Evolutionary conservation across 2,888 invertebrate species (phyloP), one percentile per base, ranked within the genome.

Genomic region (Blastobasis lacticolella): DNA sequence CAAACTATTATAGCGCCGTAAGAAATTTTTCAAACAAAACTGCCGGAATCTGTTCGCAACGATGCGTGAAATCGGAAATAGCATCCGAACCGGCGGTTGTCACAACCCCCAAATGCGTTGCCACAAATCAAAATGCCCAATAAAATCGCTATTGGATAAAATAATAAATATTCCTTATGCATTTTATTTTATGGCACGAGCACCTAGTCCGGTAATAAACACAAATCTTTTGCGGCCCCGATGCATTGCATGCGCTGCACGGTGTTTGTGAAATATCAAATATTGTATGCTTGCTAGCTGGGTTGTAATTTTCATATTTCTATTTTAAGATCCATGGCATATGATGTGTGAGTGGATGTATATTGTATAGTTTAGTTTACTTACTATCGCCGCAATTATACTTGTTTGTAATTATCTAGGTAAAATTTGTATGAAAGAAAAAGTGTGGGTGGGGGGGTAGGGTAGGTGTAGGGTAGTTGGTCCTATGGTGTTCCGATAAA

Each of bases 1-100:
- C 23, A 23, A 23, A 23, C 23, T 23, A 23, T 23, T 23, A 23
- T 3, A 23, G 23, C 23, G 23, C 1, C 23, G 3, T 23, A 23
- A 23, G 23, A 23, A 23, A 23, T 23, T 45, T 51, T 49, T 49
- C 53, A 58, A 63, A 73, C 65, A 73, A 74, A 73, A 72, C 68
- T 63, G 64, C 67, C 63, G 67, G 66, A 69, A 73, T 66, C 66
- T 58, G 61, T 51, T 42, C 52, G 67, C 68, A 73, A 57, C 71
- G 73, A 68, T 68, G 77, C 84, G 78, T 76, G 70, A 82, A 86
- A 86, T 85, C 81, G 81, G 76, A 85, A 84, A 84, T 83, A 68
- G 77, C 75, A 23, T 23, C 23, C 23, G 23, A 23, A 3, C 23
- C 23, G 23, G 23, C 23, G 23, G 23, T 23, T 23, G 23, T 23